Evolutionary conservation across 2,113 vertebrate species (phyloP), one percentile per base, ranked within the genome.

Genomic region (Falco punctatus): DNA sequence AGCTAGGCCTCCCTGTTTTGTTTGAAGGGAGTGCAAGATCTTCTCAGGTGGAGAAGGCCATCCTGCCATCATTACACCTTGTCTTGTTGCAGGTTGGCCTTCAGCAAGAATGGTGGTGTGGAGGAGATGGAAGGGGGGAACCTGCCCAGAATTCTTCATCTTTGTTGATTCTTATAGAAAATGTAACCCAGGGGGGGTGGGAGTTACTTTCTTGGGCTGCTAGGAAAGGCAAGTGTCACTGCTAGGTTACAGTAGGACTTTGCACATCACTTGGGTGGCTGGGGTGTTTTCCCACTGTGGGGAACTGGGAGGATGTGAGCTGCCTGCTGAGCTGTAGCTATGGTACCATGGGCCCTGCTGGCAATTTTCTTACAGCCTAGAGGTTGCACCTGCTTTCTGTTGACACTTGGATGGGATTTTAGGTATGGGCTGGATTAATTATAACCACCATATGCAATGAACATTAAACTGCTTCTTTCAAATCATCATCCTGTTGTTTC

Each of bases 231-330:
- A 48, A 12, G 28, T 38, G 26, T 67, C 65, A 26, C 65, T 57
- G 52, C 13, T 26, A 40, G 48, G 40, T 58, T 59, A 30, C 49
- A 54, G 55, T 33, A 38, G 55, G 64, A n/a, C 27, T 66, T 46
- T 64, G 11, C 0, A 0, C 15, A 42, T 87, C n/a, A 62, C 54
- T 13, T 23, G 54, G 6, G 11, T 38, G 35, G 32, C 40, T 26
- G 28, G 22, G 40, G 28, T 21, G 9, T 18, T 67, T 72, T 86
- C 65, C 32, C 48, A 11, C 32, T 7, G 13, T 26, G 17, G 27
- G 48, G 38, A 35, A 15, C 32, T 20, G 62, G 55, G 20, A 38
- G 27, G 21, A 23, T 0, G 0, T 32, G 54, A 57, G 77, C 59
- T 89, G 64, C 6, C 48, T 32, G 61, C 52, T 57, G 2, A 44